Conservation (phyloP, 1,140 invertebrate genomes). For the Orius insidiosus region DNA sequence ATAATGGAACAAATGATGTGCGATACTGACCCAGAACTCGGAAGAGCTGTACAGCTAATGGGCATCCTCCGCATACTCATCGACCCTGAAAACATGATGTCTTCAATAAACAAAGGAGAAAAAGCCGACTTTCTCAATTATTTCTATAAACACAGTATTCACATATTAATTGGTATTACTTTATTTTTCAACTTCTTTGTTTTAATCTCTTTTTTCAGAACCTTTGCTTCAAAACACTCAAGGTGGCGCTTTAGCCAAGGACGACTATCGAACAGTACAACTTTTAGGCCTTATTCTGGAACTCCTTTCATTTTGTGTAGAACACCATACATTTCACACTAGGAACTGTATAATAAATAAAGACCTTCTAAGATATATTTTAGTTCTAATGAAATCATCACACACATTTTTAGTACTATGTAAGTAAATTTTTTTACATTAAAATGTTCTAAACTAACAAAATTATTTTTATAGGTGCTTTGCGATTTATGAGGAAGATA, state of each 20-base stretch:
- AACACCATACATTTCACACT: conserved; percentile 97
- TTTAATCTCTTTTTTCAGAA: conserved; percentile 31
- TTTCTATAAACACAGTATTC: conserved; percentile 97
- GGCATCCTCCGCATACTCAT: conserved; percentile 82
- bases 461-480: conserved; percentile 42
- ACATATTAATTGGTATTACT: conserved; percentile 67
- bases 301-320: conserved; percentile 97
- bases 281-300: conserved; percentile 86
- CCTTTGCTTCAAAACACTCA: conserved; percentile 80
- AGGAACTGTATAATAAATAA: conserved; percentile 96
- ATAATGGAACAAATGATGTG: conserved; percentile 93
- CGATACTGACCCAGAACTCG: conserved; percentile 75
- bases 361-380: conserved; percentile 82
- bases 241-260: conserved; percentile 67
- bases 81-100: conserved; percentile 97
- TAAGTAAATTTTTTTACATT: conserved; percentile 26
- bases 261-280: conserved; percentile 93
- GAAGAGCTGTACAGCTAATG: conserved; percentile 89
- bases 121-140: conserved; percentile 96
- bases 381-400: conserved; percentile 92
- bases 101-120: conserved; percentile 84
- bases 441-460: no score
- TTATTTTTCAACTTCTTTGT: conserved; percentile 1
- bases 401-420: conserved; percentile 96
- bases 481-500: conserved; percentile 93